These are phyloP conservation scores for Megalurothrips usitatus DNA, from an alignment of 2,888 invertebrate genomes.

Conservation along the genomic window DNA sequence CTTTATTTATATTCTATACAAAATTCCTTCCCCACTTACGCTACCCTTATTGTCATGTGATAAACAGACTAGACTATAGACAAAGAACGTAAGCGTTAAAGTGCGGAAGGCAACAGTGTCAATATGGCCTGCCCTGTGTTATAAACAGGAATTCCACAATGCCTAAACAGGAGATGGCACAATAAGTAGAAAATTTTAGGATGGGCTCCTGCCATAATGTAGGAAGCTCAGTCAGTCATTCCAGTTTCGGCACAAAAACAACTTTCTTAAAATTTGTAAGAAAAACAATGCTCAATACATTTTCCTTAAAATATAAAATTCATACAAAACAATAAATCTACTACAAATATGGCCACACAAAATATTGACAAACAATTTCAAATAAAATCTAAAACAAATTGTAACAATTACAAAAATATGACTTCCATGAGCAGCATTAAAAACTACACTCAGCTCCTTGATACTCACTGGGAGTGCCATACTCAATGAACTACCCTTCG, in stretches of 20 bases:
- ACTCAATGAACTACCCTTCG: neutral
- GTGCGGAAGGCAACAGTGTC: neutral
- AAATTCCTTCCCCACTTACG: constrained; percentile 20
- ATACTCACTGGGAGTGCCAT: neutral
- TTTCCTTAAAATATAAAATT: constrained; percentile 17
- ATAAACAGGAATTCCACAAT: neutral
- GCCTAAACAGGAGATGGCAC: neutral
- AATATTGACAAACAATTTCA: constrained; percentile 24
- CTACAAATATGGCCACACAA: constrained; percentile 13
- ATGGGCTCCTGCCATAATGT: neutral
- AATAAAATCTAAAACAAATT: constrained; percentile 20
- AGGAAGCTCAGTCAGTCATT: constrained; percentile 14
- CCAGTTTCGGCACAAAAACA: neutral
- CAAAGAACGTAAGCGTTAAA: neutral
- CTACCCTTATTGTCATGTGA: constrained; percentile 14
- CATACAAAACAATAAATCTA: constrained; percentile 25
- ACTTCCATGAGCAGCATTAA: constrained; percentile 25
- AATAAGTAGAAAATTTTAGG: constrained; percentile 14
- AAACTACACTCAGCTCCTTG: neutral
- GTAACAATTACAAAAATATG: constrained; percentile 28
- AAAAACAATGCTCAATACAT: neutral
- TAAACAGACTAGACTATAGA: constrained; percentile 19
- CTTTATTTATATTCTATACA: constrained; percentile 6
- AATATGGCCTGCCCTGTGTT: neutral
- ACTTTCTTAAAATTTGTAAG: neutral